Conservation (phyloP, 2,888 invertebrate genomes). For the Clostera curtula region DNA sequence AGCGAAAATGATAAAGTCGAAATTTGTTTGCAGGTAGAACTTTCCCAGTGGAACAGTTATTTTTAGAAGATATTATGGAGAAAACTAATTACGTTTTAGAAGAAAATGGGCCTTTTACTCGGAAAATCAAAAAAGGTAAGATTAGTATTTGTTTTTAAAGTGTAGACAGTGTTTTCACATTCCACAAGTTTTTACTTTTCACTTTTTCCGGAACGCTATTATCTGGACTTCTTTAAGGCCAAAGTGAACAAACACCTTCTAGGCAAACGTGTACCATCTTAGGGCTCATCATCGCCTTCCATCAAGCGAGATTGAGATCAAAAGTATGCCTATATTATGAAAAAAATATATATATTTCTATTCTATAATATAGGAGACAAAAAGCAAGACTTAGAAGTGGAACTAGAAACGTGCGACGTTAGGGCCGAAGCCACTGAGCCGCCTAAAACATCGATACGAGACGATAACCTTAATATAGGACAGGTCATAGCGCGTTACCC, state of each 20-base stretch:
- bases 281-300: too few species aligned
- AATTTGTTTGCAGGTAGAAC: slow-evolving; percentile 75
- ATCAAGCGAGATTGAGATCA: too few species aligned
- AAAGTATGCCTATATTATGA: too few species aligned
- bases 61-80: slow-evolving; percentile 88
- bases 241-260: too few species aligned
- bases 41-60: slow-evolving; percentile 87
- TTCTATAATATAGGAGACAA: slow-evolving; percentile 41
- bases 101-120: slow-evolving; percentile 74
- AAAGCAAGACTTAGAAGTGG: slow-evolving; percentile 74
- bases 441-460: slow-evolving; percentile 77
- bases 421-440: slow-evolving; percentile 70
- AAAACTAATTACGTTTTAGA: slow-evolving; percentile 61
- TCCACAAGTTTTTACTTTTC: too few species aligned
- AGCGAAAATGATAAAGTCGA: neutral
- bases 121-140: slow-evolving; percentile 78
- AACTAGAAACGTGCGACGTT: slow-evolving; percentile 78
- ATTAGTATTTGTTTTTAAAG: slow-evolving; percentile 4
- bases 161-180: neutral
- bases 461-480: slow-evolving; percentile 81
- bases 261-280: too few species aligned
- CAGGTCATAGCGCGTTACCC: slow-evolving; percentile 81
- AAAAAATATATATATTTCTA: neutral
- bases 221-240: too few species aligned
- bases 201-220: too few species aligned